Conservation (phyloP, 2,888 invertebrate species). For the Ceratothoa steindachneri region DNA sequence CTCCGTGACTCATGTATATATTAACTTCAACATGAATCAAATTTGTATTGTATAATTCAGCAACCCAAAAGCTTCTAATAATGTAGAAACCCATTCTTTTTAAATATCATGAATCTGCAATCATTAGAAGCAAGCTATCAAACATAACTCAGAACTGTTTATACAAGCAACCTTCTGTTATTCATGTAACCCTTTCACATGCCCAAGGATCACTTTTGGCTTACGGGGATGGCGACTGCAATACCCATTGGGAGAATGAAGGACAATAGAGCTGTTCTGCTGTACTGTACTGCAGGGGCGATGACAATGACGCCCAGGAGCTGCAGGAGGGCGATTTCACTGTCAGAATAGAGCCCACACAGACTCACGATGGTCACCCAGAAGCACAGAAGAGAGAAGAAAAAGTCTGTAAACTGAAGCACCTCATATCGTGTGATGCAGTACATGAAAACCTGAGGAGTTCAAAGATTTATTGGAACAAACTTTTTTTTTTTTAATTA, state of each 20-base stretch:
- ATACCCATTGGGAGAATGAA: slow-evolving; percentile 56
- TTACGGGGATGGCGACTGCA: slow-evolving; percentile 51
- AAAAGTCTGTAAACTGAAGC: slow-evolving; percentile 61
- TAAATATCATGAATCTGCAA: too few species aligned
- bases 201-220: too few species aligned
- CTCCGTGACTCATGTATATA: too few species aligned
- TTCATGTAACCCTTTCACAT: too few species aligned
- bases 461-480: neutral
- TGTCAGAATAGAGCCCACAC: slow-evolving; percentile 47
- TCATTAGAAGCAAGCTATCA: too few species aligned
- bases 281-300: slow-evolving; percentile 58
- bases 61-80: too few species aligned
- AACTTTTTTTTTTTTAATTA: neutral
- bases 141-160: too few species aligned
- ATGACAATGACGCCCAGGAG: slow-evolving; percentile 59
- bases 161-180: too few species aligned
- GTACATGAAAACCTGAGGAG: slow-evolving; percentile 49
- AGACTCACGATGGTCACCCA: slow-evolving; percentile 59
- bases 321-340: slow-evolving; percentile 53
- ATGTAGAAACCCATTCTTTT: too few species aligned
- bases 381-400: slow-evolving; percentile 60
- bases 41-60: too few species aligned
- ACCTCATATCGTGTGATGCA: slow-evolving; percentile 57
- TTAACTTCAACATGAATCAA: too few species aligned
- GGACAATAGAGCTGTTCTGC: slow-evolving; percentile 57